phyloP scores from a whole-genome alignment of 2,797 vertebrate genomes.

The Leuciscus waleckii region DNA sequence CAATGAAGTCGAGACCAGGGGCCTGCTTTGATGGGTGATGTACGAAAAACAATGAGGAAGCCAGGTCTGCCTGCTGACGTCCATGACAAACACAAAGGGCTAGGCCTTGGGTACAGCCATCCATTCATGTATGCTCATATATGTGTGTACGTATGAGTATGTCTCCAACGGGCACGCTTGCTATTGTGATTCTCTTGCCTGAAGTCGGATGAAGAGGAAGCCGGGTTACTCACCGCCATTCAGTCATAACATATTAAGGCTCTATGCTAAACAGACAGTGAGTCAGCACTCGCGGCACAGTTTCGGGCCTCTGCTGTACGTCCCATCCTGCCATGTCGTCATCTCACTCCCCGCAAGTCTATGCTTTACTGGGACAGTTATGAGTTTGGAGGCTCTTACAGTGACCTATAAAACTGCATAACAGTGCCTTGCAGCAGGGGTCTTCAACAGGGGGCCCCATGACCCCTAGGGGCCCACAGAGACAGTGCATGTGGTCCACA shows the following conservation, averaged over 20 bases:
- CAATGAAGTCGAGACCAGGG: slow-evolving; percentile 6
- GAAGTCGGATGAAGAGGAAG: slow-evolving; percentile 19
- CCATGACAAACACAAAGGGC: slow-evolving; percentile 24
- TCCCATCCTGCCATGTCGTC: slow-evolving; percentile 21
- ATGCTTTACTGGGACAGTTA: slow-evolving; percentile 22
- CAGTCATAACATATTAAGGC: slow-evolving; percentile 52
- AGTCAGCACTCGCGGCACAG: slow-evolving; percentile 38
- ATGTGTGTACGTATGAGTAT: slow-evolving; percentile 21
- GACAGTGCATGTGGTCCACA: background rate
- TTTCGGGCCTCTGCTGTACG: slow-evolving; percentile 11
- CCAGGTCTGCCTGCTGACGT: background rate
- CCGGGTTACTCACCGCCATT: slow-evolving; percentile 35
- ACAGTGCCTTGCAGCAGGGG: slow-evolving; percentile 29
- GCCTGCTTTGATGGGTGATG: slow-evolving; percentile 21
- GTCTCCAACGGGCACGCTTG: background rate
- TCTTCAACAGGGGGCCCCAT: background rate
- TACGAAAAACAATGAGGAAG: slow-evolving; percentile 29
- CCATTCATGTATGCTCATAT: slow-evolving; percentile 11
- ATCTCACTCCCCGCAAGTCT: background rate
- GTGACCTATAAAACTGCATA: slow-evolving; percentile 51
- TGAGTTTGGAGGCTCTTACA: background rate
- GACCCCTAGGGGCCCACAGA: background rate
- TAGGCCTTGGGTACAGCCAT: slow-evolving; percentile 25
- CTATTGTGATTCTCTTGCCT: slow-evolving; percentile 27
- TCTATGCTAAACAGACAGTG: slow-evolving; percentile 38